phyloP scores from a whole-genome alignment of 2,797 vertebrate species.

The Acridotheres tristis region DNA sequence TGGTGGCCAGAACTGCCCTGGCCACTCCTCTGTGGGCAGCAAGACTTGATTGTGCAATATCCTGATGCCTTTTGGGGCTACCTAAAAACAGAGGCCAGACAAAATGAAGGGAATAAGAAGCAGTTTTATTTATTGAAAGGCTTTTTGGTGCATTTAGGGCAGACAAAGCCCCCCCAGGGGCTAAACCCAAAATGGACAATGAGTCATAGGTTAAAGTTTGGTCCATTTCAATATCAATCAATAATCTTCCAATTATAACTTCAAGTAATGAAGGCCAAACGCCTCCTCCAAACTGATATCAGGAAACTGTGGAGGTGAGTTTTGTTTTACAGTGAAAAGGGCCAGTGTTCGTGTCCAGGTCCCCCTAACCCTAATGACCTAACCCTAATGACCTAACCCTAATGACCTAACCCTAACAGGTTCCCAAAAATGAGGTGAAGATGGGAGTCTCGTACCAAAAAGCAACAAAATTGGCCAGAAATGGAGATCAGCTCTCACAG shows the following conservation, averaged over 20 bases:
- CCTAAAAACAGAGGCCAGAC: background rate
- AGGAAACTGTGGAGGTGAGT: too few species aligned
- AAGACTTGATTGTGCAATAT: background rate
- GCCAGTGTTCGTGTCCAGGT: too few species aligned
- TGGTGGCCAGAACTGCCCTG: background rate
- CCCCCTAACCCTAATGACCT: too few species aligned
- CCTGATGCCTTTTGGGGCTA: background rate
- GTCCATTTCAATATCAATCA: background rate
- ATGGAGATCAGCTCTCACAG: too few species aligned
- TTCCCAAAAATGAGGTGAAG: too few species aligned
- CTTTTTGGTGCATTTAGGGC: background rate
- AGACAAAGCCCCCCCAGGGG: background rate
- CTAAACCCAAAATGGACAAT: background rate
- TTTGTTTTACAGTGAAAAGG: too few species aligned
- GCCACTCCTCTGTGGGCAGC: background rate
- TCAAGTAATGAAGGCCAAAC: background rate
- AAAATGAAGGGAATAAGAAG: background rate
- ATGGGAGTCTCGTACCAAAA: too few species aligned
- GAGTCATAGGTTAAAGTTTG: rapidly evolving
- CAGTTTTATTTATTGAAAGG: background rate
- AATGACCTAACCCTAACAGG: too few species aligned
- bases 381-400: too few species aligned
- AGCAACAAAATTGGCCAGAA: too few species aligned
- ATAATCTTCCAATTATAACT: background rate
- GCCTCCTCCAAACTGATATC: too few species aligned